Percentiles rank a stretch among this genome's conserved stretches.
Evolutionary conservation across 2,113 vertebrate species (phyloP).

Genomic region (Sinocyclocheilus anophthalmus): DNA sequence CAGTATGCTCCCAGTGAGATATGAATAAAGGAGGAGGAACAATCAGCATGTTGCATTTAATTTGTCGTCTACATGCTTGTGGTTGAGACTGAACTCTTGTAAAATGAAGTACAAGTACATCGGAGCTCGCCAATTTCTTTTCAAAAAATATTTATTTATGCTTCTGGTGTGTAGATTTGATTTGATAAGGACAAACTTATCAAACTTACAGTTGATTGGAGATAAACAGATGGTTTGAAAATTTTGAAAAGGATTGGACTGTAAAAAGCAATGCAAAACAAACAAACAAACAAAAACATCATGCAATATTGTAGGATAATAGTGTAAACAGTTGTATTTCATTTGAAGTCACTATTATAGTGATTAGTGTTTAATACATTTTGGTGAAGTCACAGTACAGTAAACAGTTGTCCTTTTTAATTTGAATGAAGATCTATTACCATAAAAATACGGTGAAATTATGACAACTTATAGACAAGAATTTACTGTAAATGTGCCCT

Average conservation of each 20-base stretch:
- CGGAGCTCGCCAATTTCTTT: background rate
- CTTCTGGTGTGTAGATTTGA: background rate
- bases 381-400: background rate
- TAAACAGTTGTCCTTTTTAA: background rate
- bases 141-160: background rate
- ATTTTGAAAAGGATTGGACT: background rate
- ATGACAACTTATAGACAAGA: background rate
- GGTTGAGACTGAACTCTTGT: slow-evolving; percentile 24
- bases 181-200: slow-evolving; percentile 3
- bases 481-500: background rate
- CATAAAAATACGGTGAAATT: background rate
- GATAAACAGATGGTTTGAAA: background rate
- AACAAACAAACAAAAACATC: no score
- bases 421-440: background rate
- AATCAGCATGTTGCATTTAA: slow-evolving; percentile 49
- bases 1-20: slow-evolving; percentile 35
- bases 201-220: background rate
- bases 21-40: slow-evolving; percentile 44
- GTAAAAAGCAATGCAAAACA: background rate
- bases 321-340: background rate
- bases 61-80: slow-evolving; percentile 43
- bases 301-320: background rate
- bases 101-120: slow-evolving; percentile 24
- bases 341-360: background rate
- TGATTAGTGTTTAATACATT: background rate